Evolutionary conservation across 2,888 invertebrate genomes (phyloP), one percentile per base, ranked within the genome.

Genomic region (Abrostola triplasia): DNA sequence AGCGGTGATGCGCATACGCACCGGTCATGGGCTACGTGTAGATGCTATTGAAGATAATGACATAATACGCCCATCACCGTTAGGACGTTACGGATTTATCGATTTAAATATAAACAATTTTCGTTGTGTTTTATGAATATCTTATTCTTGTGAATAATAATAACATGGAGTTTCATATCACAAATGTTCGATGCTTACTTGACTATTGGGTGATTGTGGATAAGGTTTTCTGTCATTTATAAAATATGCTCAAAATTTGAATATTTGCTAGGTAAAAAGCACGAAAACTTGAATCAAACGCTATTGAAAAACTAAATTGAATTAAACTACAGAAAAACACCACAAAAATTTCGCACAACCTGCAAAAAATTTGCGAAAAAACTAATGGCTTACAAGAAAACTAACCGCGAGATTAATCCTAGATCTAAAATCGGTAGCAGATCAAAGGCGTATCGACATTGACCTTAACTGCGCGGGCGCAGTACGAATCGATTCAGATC

Each of bases 371-470:
- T 36, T 53, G 59, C 53, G 48, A 67, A 76, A 71, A 67, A 62
- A 50, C 41, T 41, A 35, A 44, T 36, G 42, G n/a, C 42, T 61
- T 59, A 55, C 53, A 53, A 64, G 48, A 66, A 38, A 72, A 51
- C 57, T 59, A 72, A 64, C 63, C 64, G 51, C 60, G 36, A 68
- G 55, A 76, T 77, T 74, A 71, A 83, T 76, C 67, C 76, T 72
- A 77, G 75, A 73, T 77, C 67, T 60, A 72, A 80, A 84, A 89
- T 91, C 92, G 86, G 92, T 91, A 91, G 92, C 91, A 85, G 87
- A 90, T 91, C 87, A 90, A 90, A 90, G 86, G 84, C 86, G 88
- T 87, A 89, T 92, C 91, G 91, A 88, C 91, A 93, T 92, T 93
- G 93, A 93, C 92, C 93, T 90, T 90, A 90, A 88, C 89, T 87